Percentiles rank a stretch among this genome's conserved stretches.
phyloP scores from a whole-genome alignment of 2,113 vertebrate species.

The Entomyzon cyanotis region DNA sequence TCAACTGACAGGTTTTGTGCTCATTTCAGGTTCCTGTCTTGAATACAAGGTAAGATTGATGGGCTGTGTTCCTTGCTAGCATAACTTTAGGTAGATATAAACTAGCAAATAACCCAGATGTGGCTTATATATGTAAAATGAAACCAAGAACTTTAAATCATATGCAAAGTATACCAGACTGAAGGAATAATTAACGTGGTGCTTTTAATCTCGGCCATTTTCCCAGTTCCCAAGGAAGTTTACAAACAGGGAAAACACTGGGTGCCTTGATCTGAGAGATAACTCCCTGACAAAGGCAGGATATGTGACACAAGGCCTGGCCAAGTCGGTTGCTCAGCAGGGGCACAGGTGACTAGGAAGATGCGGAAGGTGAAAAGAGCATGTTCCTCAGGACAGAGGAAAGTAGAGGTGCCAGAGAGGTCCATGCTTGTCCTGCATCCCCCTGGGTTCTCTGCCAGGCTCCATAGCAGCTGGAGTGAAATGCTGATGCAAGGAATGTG shows the following conservation, averaged over 20 bases:
- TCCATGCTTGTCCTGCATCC: background rate
- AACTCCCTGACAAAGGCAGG: background rate
- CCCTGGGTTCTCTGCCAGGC: background rate
- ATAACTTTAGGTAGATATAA: background rate
- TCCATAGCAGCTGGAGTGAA: background rate
- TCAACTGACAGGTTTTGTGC: background rate
- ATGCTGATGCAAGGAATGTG: background rate
- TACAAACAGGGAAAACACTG: background rate
- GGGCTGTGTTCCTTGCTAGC: background rate
- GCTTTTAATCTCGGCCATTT: background rate
- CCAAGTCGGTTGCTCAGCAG: accelerated
- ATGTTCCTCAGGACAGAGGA: background rate
- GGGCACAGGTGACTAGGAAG: background rate
- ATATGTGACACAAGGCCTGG: background rate
- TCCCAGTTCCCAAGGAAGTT: background rate
- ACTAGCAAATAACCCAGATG: background rate
- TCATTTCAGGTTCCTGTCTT: background rate
- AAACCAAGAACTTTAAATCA: background rate
- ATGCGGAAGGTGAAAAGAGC: background rate
- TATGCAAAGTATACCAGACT: background rate
- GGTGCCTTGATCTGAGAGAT: background rate
- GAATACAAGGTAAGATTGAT: background rate
- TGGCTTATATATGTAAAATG: background rate
- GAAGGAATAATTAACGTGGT: background rate
- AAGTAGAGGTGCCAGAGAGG: background rate